These are phyloP conservation scores for Drymonia ruficornis DNA, from an alignment of 2,888 invertebrate genomes.

Conservation along the genomic window DNA sequence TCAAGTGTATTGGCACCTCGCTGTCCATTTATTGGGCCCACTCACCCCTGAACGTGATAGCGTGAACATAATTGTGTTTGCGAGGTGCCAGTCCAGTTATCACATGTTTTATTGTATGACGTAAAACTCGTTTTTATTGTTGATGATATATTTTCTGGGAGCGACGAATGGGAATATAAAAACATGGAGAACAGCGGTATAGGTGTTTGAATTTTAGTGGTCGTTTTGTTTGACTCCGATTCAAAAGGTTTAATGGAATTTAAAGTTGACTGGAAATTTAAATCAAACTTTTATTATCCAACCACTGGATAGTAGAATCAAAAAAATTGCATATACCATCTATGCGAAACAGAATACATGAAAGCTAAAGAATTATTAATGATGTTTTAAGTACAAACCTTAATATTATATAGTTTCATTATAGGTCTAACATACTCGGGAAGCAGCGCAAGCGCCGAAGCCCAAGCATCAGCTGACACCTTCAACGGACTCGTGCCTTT, in stretches of 20 bases:
- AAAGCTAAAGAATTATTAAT: no score
- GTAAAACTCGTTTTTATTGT: constrained; percentile 32
- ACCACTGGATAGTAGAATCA: background rate
- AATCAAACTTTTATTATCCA: background rate
- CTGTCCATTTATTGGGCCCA: constrained; percentile 47
- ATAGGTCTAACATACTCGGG: constrained; percentile 7
- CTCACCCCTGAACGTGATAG: constrained; percentile 47
- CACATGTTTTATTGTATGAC: constrained; percentile 31
- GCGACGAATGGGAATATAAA: background rate
- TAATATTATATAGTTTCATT: background rate
- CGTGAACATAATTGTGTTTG: constrained; percentile 41
- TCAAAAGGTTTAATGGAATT: background rate
- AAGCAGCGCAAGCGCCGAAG: constrained; percentile 11
- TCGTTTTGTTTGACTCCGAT: background rate
- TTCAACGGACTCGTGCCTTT: background rate
- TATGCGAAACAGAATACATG: no score
- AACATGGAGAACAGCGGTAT: background rate
- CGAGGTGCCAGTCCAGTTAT: constrained; percentile 35
- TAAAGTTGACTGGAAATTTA: background rate
- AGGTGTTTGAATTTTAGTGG: background rate
- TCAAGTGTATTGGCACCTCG: constrained; percentile 42
- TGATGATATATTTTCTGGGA: constrained; percentile 15
- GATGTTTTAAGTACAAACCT: no score
- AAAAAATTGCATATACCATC: no score
- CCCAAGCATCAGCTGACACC: constrained; percentile 10